A percentile compares a stretch with the other conserved stretches of the same genome.
Evolutionary conservation across 2,888 invertebrate genomes (phyloP).

Genomic region (Scaptodrosophila latifasciaeformis): DNA sequence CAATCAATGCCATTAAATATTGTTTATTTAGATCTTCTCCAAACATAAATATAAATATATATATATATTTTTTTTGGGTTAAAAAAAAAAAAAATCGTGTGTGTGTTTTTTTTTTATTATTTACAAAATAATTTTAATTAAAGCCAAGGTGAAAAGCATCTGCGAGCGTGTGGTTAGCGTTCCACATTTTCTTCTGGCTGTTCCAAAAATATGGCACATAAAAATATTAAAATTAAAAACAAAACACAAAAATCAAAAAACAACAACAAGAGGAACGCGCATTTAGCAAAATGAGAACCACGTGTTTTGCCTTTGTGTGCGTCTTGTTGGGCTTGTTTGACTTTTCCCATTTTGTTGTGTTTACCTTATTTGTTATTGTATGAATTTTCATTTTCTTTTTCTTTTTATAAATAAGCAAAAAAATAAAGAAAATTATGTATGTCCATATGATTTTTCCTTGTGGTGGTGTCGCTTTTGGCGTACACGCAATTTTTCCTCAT

Average conservation of each 20-base stretch:
- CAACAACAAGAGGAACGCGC: slow-evolving; percentile 30
- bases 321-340: slow-evolving; percentile 26
- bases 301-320: slow-evolving; percentile 30
- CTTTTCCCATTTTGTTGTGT: slow-evolving; percentile 45
- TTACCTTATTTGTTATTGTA: slow-evolving; percentile 52
- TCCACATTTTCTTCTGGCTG: slow-evolving; percentile 42
- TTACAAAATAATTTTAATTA: slow-evolving; percentile 59
- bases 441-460: too few species aligned
- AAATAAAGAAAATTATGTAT: too few species aligned
- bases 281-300: slow-evolving; percentile 30
- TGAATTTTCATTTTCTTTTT: too few species aligned
- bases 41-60: too few species aligned
- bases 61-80: too few species aligned
- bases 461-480: slow-evolving; percentile 44
- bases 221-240: slow-evolving; percentile 9
- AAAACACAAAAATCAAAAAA: slow-evolving; percentile 42
- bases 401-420: too few species aligned
- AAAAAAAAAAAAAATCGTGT: too few species aligned
- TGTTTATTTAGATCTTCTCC: too few species aligned
- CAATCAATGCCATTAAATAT: too few species aligned
- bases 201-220: slow-evolving; percentile 10
- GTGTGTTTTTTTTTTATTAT: too few species aligned
- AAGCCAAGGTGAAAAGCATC: slow-evolving; percentile 63
- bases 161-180: too few species aligned
- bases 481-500: slow-evolving; percentile 63